Percentiles rank a stretch among this genome's conserved stretches.
Evolutionary conservation across 2,888 invertebrate species (phyloP).

Genomic region (Pediacus dermestoides): DNA sequence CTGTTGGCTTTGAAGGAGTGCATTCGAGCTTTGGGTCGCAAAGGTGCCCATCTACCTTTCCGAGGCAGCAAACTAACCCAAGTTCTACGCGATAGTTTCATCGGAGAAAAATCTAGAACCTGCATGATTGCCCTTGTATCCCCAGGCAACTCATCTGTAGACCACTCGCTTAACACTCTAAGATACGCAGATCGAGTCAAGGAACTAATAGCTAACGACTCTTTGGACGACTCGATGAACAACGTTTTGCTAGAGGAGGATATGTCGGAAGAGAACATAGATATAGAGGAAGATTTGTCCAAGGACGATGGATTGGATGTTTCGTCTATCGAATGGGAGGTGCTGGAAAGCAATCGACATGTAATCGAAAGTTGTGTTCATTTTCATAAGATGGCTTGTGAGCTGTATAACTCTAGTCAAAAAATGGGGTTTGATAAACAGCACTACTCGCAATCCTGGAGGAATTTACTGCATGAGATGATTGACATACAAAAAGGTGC

Average conservation of each 20-base stretch:
- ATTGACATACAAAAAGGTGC: constrained; percentile 44
- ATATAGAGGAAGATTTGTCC: constrained; percentile 27
- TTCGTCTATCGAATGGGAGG: constrained; percentile 44
- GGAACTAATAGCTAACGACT: constrained; percentile 65
- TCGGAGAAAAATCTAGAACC: constrained; percentile 97
- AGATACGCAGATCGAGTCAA: constrained; percentile 97
- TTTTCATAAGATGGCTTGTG: constrained; percentile 69
- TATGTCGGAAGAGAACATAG: constrained; percentile 25
- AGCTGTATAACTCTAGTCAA: constrained; percentile 74
- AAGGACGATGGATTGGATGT: constrained; percentile 32
- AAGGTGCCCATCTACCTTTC: constrained; percentile 95
- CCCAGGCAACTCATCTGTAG: constrained; percentile 92
- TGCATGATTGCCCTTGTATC: constrained; percentile 99
- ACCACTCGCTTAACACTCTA: constrained; percentile 96
- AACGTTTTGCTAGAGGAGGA: constrained; percentile 23
- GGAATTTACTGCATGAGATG: constrained; percentile 40
- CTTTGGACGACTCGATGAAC: constrained; percentile 18
- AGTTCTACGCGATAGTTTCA: constrained; percentile 95
- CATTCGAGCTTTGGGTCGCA: constrained; percentile 90
- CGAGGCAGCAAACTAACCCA: constrained; percentile 94
- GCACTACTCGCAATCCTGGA: constrained; percentile 42
- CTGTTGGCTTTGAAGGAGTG: constrained; percentile 95
- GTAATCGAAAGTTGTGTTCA: constrained; percentile 70
- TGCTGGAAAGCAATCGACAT: constrained; percentile 84
- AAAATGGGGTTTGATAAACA: constrained; percentile 91